A percentile compares a stretch with the other conserved stretches of the same genome.
phyloP scores from a whole-genome alignment of 2,113 vertebrate genomes.

The Takifugu bimaculatus region DNA sequence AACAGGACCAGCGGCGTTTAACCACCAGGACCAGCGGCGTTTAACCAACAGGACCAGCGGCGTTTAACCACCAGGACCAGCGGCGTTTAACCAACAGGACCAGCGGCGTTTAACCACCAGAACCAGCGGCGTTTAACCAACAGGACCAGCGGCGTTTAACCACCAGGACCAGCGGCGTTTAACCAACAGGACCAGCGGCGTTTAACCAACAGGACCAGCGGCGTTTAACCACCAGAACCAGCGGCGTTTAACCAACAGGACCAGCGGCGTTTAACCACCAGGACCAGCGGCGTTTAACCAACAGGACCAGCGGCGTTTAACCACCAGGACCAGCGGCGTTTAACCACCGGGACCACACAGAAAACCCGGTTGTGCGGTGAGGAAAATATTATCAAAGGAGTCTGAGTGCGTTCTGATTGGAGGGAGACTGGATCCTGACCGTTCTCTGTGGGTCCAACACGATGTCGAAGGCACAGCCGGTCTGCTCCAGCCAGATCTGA shows the following conservation, averaged over 20 bases:
- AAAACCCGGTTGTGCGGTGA: too few species aligned
- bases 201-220: background rate
- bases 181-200: too few species aligned
- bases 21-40: too few species aligned
- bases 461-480: constrained; percentile 59
- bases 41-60: too few species aligned
- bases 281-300: background rate
- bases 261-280: background rate
- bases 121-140: too few species aligned
- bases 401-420: background rate
- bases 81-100: too few species aligned
- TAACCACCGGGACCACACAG: too few species aligned
- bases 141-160: too few species aligned
- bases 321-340: background rate
- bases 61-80: too few species aligned
- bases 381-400: background rate
- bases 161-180: background rate
- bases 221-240: background rate
- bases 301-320: background rate
- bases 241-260: background rate
- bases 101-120: too few species aligned
- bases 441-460: constrained; percentile 65
- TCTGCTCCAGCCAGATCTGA: constrained; percentile 65
- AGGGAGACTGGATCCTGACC: constrained; percentile 25
- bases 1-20: too few species aligned